Conservation (phyloP, 2,888 invertebrate genomes). For the Drosophila hawaiiensis region DNA sequence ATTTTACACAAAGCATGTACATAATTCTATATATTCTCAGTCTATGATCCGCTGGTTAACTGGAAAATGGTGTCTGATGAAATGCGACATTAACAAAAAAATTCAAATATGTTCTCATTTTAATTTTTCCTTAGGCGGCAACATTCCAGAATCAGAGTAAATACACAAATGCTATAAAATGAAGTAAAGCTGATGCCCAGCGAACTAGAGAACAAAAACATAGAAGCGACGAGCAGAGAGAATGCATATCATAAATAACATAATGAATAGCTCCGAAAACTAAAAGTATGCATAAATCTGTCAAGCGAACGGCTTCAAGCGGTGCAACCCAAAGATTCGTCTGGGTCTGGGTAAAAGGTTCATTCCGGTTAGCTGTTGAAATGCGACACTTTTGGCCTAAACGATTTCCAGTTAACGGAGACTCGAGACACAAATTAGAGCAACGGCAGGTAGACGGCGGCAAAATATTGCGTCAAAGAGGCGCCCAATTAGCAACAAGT, state of each 20-base stretch:
- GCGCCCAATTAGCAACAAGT: slow-evolving; percentile 33
- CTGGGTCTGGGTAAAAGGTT: slow-evolving; percentile 12
- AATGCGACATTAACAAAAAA: slow-evolving; percentile 9
- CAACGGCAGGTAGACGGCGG: slow-evolving; percentile 57
- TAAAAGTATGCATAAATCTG: slow-evolving; percentile 72
- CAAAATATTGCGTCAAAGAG: slow-evolving; percentile 52
- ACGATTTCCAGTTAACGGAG: slow-evolving; percentile 64
- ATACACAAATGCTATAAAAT: slow-evolving; percentile 28
- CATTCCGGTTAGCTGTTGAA: slow-evolving; percentile 47
- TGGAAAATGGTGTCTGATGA: neutral
- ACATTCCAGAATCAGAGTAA: slow-evolving; percentile 38
- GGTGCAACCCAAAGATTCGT: slow-evolving; percentile 27
- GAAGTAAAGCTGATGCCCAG: slow-evolving; percentile 31
- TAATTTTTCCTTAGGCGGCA: slow-evolving; percentile 19
- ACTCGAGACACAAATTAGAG: slow-evolving; percentile 59
- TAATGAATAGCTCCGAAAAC: slow-evolving; percentile 37
- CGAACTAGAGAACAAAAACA: slow-evolving; percentile 6
- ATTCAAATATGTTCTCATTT: neutral
- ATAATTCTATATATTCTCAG: neutral
- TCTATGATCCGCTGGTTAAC: neutral
- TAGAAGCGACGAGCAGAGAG: slow-evolving; percentile 43
- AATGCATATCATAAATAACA: slow-evolving; percentile 61
- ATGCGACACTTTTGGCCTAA: slow-evolving; percentile 69
- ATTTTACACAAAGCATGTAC: neutral
- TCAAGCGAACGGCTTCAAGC: slow-evolving; percentile 61